These are phyloP conservation scores for Hedychridium roseum DNA, from an alignment of 2,888 invertebrate genomes.

Conservation along the genomic window DNA sequence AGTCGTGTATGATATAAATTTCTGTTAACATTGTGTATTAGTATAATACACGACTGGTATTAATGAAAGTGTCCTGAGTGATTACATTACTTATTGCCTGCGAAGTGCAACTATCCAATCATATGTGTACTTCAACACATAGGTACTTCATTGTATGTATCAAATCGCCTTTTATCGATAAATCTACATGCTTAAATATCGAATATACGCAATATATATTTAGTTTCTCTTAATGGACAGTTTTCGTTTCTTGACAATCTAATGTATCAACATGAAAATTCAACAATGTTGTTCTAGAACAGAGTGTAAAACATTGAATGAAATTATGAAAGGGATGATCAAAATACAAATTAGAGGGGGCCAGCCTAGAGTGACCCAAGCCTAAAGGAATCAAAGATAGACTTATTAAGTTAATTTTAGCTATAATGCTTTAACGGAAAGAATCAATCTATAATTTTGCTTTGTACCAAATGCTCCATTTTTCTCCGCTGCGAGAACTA, in stretches of 20 bases:
- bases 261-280: no score
- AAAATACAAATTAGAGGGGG: slow-evolving; percentile 54
- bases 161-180: no score
- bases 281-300: no score
- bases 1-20: slow-evolving; percentile 9
- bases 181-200: no score
- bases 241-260: no score
- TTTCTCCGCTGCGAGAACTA: slow-evolving; percentile 7
- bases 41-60: slow-evolving; percentile 21
- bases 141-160: no score
- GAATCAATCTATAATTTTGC: slow-evolving; percentile 59
- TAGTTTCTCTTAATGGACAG: no score
- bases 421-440: slow-evolving; percentile 50
- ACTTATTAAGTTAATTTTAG: slow-evolving; percentile 54
- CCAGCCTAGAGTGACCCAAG: slow-evolving; percentile 56
- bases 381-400: slow-evolving; percentile 63
- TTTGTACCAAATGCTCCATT: slow-evolving; percentile 39
- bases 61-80: slow-evolving; percentile 34
- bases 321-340: slow-evolving; percentile 39
- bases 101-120: slow-evolving; percentile 7
- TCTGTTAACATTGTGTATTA: slow-evolving; percentile 12
- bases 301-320: slow-evolving; percentile 17
- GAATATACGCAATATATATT: neutral
- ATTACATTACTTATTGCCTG: slow-evolving; percentile 19
- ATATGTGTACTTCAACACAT: no score